These are phyloP conservation scores for Grammomys dolichurus DNA, from an alignment of 2,113 vertebrate genomes.

Conservation along the genomic window DNA sequence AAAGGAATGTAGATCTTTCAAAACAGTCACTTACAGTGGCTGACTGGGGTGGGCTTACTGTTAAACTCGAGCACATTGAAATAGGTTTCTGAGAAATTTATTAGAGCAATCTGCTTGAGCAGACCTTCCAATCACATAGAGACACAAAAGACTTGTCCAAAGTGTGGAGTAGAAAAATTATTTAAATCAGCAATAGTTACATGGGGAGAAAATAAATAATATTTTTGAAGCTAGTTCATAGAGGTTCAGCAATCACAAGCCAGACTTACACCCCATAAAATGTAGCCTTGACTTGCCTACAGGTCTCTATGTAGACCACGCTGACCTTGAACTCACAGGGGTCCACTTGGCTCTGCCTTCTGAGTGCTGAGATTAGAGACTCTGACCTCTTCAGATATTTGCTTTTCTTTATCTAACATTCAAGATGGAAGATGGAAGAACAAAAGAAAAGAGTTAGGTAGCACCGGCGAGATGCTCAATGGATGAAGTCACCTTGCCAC, in stretches of 20 bases:
- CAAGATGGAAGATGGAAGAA: background rate
- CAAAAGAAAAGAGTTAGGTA: background rate
- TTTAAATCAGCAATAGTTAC: slow-evolving; percentile 32
- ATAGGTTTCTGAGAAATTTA: slow-evolving; percentile 21
- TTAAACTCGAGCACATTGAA: background rate
- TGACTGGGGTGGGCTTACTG: background rate
- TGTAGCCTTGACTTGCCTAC: background rate
- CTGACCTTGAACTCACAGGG: background rate
- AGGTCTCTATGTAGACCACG: background rate
- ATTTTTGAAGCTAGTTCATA: slow-evolving; percentile 51
- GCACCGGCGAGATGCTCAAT: too few relatives aligned
- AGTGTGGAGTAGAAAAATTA: slow-evolving; percentile 57
- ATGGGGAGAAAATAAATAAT: slow-evolving; percentile 46
- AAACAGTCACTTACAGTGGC: background rate
- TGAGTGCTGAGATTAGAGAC: background rate
- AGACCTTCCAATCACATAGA: slow-evolving; percentile 50
- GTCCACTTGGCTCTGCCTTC: background rate
- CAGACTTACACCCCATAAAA: slow-evolving; percentile 32
- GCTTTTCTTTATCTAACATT: slow-evolving; percentile 9
- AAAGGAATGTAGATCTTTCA: background rate
- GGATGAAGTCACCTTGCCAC: background rate
- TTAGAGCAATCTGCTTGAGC: slow-evolving; percentile 23
- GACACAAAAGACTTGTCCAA: slow-evolving; percentile 47
- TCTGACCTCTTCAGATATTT: background rate
- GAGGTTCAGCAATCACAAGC: slow-evolving; percentile 49